Percentiles rank a stretch among this genome's conserved stretches.
Conservation (phyloP, 2,113 vertebrate species). For the Oreocharis arfaki region DNA sequence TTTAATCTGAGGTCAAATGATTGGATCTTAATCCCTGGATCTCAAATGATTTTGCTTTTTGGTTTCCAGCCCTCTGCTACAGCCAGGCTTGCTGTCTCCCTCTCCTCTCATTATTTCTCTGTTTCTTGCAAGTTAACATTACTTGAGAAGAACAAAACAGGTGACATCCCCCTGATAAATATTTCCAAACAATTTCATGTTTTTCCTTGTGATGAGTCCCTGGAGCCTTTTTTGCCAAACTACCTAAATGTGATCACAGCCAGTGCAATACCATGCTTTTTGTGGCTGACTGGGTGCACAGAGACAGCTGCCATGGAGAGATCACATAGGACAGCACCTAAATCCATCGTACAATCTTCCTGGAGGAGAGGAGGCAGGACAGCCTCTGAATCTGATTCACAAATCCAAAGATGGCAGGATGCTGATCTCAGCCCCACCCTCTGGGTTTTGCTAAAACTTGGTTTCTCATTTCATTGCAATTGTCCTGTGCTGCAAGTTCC, state of each 20-base stretch:
- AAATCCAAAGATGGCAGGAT: not conserved
- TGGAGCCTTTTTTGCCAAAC: not conserved
- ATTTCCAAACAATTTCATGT: not conserved
- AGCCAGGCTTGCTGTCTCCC: not conserved
- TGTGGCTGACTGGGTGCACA: not conserved
- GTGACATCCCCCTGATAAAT: not conserved
- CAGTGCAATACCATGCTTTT: not conserved
- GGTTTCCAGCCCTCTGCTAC: not conserved
- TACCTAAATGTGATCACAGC: not conserved
- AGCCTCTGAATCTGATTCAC: not conserved
- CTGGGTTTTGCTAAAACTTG: not conserved
- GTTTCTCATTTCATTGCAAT: not conserved
- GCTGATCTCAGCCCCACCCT: not conserved
- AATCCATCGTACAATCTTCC: not conserved
- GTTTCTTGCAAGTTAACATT: not conserved
- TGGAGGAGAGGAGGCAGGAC: not conserved
- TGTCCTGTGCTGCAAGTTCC: not conserved
- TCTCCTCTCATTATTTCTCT: not conserved
- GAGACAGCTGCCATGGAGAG: not conserved
- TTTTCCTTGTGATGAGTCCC: not conserved
- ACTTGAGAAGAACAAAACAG: not conserved
- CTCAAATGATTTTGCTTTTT: not conserved
- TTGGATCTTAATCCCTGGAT: conserved; percentile 19
- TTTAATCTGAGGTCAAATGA: conserved; percentile 35
- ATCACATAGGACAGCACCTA: not conserved